These are phyloP conservation scores for Mayetiola destructor DNA, from an alignment of 2,888 invertebrate genomes.

Conservation along the genomic window DNA sequence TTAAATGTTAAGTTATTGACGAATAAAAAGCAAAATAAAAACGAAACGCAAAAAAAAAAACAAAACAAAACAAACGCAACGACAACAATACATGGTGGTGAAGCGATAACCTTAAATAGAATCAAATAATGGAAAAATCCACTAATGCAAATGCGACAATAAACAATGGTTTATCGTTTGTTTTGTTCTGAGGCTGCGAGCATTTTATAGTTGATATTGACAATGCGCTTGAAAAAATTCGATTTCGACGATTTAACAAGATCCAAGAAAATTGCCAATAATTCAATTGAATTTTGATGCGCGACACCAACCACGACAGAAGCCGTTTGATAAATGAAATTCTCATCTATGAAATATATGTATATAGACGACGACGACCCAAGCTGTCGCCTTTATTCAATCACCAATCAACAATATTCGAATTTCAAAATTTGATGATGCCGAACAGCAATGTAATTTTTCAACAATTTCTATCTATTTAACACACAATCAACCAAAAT, in stretches of 20 bases:
- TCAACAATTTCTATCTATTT: too few species aligned
- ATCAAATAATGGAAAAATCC: slow-evolving; percentile 2
- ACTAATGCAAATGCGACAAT: slow-evolving; percentile 12
- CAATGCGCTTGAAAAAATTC: not conserved
- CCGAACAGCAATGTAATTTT: too few species aligned
- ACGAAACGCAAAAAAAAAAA: not conserved
- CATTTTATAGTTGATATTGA: not conserved
- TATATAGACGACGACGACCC: too few species aligned
- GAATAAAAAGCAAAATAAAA: not conserved
- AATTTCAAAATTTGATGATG: too few species aligned
- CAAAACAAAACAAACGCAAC: not conserved
- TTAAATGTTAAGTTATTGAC: slow-evolving; percentile 12
- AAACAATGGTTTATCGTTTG: slow-evolving; percentile 3
- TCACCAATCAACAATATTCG: too few species aligned
- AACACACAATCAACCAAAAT: not conserved
- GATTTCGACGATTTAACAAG: not conserved
- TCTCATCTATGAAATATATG: too few species aligned
- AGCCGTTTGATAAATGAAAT: not conserved
- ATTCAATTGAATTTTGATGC: slow-evolving; percentile 12
- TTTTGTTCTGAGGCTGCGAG: not conserved
- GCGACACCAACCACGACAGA: not conserved
- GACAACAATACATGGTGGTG: not conserved
- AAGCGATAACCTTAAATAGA: not conserved
- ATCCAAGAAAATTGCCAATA: slow-evolving; percentile 6
- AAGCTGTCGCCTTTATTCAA: too few species aligned